Conservation (phyloP, 2,888 invertebrate species). For the Spilosoma lubricipeda region DNA sequence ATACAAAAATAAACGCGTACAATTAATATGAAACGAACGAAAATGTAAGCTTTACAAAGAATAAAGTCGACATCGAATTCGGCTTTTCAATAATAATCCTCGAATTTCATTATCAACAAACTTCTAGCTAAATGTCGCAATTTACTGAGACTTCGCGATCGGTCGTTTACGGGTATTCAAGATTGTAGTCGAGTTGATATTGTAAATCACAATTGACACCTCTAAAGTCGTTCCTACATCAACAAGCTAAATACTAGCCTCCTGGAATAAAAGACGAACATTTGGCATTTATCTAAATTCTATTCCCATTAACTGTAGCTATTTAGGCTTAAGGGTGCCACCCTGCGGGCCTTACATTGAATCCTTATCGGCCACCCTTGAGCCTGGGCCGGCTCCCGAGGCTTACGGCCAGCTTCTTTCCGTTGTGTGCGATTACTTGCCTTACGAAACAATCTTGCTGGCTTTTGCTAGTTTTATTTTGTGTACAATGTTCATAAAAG, state of each 20-base stretch:
- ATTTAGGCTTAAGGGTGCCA: neutral
- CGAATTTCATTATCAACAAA: too few species aligned
- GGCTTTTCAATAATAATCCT: too few species aligned
- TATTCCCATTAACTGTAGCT: neutral
- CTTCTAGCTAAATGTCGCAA: neutral
- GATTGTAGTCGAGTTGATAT: neutral
- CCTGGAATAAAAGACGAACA: neutral
- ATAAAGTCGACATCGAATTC: too few species aligned
- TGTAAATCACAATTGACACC: neutral
- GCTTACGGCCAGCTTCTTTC: neutral
- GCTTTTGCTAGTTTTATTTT: neutral
- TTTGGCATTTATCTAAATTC: constrained; percentile 5
- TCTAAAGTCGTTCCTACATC: neutral
- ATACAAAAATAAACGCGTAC: too few species aligned
- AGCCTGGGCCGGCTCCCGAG: neutral
- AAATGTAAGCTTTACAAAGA: too few species aligned
- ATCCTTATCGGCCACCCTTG: neutral
- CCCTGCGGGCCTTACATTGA: neutral
- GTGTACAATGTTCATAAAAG: neutral
- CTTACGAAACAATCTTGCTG: neutral
- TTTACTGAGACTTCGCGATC: neutral
- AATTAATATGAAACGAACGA: too few species aligned
- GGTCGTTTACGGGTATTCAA: neutral
- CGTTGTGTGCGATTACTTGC: neutral
- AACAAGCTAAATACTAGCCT: neutral